phyloP scores from a whole-genome alignment of 1,140 invertebrate species.

The Zophobas atratus region DNA sequence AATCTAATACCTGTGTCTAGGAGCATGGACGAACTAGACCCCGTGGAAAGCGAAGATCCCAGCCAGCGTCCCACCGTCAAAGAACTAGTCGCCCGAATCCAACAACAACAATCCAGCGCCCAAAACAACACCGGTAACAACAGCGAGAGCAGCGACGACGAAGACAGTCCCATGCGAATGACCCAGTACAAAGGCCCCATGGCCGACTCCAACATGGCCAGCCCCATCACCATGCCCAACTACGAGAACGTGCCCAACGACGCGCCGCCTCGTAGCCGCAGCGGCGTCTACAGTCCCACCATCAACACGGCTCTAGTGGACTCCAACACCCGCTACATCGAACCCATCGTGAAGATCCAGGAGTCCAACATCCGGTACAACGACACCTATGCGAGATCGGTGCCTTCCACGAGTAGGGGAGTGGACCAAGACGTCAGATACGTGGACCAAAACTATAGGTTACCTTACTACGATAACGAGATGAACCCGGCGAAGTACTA shows the following conservation, averaged over 20 bases:
- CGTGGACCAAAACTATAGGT: slow-evolving; percentile 5
- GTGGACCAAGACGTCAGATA: slow-evolving; percentile 22
- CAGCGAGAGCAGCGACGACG: slow-evolving; percentile 73
- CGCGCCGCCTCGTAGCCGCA: slow-evolving; percentile 68
- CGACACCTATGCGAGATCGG: slow-evolving; percentile 48
- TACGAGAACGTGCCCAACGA: slow-evolving; percentile 72
- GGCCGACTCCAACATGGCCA: slow-evolving; percentile 71
- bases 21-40: slow-evolving; percentile 66
- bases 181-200: slow-evolving; percentile 70
- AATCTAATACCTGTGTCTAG: slow-evolving; percentile 43
- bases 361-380: slow-evolving; percentile 57
- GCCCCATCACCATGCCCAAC: slow-evolving; percentile 63
- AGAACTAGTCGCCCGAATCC: slow-evolving; percentile 74
- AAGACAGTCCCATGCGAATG: slow-evolving; percentile 71
- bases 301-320: slow-evolving; percentile 54
- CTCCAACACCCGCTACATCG: slow-evolving; percentile 58
- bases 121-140: slow-evolving; percentile 55
- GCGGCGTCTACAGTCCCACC: slow-evolving; percentile 65
- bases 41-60: slow-evolving; percentile 60
- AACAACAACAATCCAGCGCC: slow-evolving; percentile 67
- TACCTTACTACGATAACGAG: slow-evolving; percentile 56
- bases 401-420: slow-evolving; percentile 11
- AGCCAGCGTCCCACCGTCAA: slow-evolving; percentile 71
- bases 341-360: slow-evolving; percentile 63
- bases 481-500: slow-evolving; percentile 51